A percentile compares a stretch with the other conserved stretches of the same genome.
Conservation (phyloP, 2,797 vertebrate genomes). For the Gymnothorax reevesii region DNA sequence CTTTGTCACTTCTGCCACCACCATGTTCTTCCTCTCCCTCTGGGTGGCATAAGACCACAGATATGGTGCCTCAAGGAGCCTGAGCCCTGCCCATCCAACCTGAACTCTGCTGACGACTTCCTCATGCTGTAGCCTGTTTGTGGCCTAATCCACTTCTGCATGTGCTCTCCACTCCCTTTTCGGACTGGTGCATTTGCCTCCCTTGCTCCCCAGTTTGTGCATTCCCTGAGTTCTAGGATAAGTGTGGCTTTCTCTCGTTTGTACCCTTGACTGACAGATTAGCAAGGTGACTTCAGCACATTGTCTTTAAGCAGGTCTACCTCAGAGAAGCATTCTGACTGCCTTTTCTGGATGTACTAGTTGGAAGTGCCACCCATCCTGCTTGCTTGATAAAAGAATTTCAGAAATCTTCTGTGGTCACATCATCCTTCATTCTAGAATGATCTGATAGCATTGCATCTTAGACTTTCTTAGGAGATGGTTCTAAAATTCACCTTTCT, state of each 20-base stretch:
- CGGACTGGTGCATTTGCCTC: background rate
- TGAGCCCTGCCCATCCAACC: background rate
- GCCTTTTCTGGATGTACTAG: no score
- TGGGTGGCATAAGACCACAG: background rate
- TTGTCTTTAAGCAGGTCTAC: no score
- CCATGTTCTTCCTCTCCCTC: background rate
- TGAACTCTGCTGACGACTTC: conserved; percentile 22
- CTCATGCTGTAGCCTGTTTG: conserved; percentile 11
- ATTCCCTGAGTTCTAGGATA: background rate
- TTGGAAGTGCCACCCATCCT: no score
- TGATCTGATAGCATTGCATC: no score
- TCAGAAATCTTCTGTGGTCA: no score
- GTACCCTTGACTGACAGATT: background rate
- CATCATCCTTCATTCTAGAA: no score
- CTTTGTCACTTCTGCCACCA: background rate
- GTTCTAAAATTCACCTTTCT: no score
- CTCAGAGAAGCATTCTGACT: no score
- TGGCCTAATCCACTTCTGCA: background rate
- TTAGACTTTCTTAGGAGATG: no score
- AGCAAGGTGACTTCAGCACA: no score
- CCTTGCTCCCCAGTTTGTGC: conserved; percentile 5
- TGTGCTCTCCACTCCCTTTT: conserved; percentile 27
- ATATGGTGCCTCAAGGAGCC: background rate
- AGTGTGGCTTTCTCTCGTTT: background rate
- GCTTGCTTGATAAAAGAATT: no score